Evolutionary conservation across 2,113 vertebrate genomes (phyloP), one percentile per base, ranked within the genome.

Genomic region (Deroptyus accipitrinus): DNA sequence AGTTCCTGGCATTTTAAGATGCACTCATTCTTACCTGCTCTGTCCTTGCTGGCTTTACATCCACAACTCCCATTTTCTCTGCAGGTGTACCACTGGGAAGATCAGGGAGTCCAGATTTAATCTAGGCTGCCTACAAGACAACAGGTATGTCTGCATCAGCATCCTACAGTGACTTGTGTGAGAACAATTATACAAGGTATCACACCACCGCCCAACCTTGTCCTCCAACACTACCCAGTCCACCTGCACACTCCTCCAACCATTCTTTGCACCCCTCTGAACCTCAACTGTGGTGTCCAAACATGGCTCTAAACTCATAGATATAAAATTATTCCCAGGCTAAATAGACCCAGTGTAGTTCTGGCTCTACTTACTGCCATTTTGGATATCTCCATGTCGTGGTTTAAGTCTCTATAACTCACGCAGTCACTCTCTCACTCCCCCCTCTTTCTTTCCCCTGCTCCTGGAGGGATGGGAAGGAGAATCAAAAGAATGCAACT

Each of bases 81-180:
- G 41, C 39, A 78, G 23, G 22, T 55, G 70, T 17, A 13, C 2
- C 33, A 5, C 35, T 17, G 6, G 35, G 28, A 75, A 62, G 17
- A 33, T 20, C 30, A 49, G 41, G 15, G 27, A 76, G 23, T 5
- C 17, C 41, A 67, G 17, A 13, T 52, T 52, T 51, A 49, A 41
- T 18, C 46, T 42, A 48, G 30, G 27, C 15, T 66, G 20, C 16
- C 31, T 30, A 17, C 25, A 55, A 54, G 31, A 28, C 23, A 70
- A 19, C 0, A 1, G 14, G 23, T 42, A 15, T 3, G 0, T 20
- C n/a, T 27, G 41, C 35, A 39, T 10, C 35, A 69, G 42, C 2
- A 3, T 14, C 37, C 44, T 13, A 11, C 49, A 28, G 12, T 27
- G 22, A 24, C 35, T 27, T 17, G 6, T 30, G 33, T 8, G 28